These are phyloP conservation scores for Sinhomidia bicolor DNA, from an alignment of 2,888 invertebrate genomes.

Conservation along the genomic window DNA sequence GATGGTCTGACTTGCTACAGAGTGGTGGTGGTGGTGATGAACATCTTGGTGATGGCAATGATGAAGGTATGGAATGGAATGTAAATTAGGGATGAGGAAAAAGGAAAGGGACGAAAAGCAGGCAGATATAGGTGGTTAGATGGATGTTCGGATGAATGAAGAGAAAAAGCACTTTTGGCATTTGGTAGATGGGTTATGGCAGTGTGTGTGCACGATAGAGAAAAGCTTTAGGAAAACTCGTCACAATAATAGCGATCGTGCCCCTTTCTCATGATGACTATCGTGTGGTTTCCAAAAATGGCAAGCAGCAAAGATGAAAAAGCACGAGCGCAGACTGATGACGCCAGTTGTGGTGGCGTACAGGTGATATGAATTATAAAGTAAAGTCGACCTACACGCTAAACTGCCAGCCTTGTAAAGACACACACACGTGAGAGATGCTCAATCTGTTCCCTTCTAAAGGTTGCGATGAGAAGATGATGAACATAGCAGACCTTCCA, in stretches of 20 bases:
- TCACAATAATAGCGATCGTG: conserved; percentile 29
- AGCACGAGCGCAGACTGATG: not conserved
- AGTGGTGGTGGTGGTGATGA: not conserved
- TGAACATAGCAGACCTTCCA: not conserved
- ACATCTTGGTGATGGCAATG: conserved; percentile 7
- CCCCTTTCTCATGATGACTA: not conserved
- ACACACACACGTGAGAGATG: not conserved
- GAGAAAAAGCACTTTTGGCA: not conserved
- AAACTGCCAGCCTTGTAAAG: not conserved
- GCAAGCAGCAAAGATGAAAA: conserved; percentile 8
- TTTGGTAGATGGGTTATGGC: not conserved
- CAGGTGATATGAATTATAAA: conserved; percentile 33
- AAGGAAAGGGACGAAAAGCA: not conserved
- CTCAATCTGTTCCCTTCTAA: not conserved
- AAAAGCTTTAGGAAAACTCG: conserved; percentile 12
- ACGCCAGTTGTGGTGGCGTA: not conserved
- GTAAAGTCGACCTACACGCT: not conserved
- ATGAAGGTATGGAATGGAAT: conserved; percentile 33
- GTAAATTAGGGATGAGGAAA: conserved; percentile 46
- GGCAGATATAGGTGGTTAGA: not conserved
- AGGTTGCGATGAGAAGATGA: not conserved
- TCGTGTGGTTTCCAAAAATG: conserved; percentile 5
- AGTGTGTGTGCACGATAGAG: not conserved
- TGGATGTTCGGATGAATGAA: not conserved
- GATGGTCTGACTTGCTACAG: not conserved